Base-by-base conservation (phyloP, 2,113 vertebrate species). In the Oenanthe melanoleuca region DNA sequence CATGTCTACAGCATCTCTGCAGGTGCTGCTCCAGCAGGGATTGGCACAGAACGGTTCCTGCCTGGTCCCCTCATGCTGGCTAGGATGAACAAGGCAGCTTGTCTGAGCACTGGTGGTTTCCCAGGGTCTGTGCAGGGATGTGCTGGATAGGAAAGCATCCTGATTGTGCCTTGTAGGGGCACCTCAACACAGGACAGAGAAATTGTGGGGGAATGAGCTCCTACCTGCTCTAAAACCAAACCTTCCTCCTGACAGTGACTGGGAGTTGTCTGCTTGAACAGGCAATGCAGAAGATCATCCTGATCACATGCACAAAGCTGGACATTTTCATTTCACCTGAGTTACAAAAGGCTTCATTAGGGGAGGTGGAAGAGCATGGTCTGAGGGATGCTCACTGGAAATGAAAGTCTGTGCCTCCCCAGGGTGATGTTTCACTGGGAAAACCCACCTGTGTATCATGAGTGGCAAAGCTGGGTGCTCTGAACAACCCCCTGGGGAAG, bases 61-160 rank as follows among this genome's bases (percentile, higher is more conserved):
- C 42, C 34, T 55, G 33, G 17, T 49, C 34, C 69, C n/a, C 38
- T 84, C 70, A 25, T 1, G 3, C 8, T 7, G 8, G 8, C 15
- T 40, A 47, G 40, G 56, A 33, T 4, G 12, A 55, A 64, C 29
- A 14, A 34, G 12, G 21, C 37, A 77, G 69, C 50, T 57, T 52
- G 14, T 19, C n/a, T 49, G 57, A 75, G 65, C 20, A 10, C 14
- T 33, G 40, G 10, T 50, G 70, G 47, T 50, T 67, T 59, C 34
- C 44, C 13, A 26, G 34, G 20, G 18, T 18, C 61, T 5, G 0
- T 0, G 1, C 26, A 49, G 63, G 53, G 49, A 52, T 0, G 0
- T 25, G 40, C 28, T 23, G 71, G 55, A 42, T 26, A 16, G 37
- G 49, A 73, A 73, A 23, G 23, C 52, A 75, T 26, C 34, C 83